These are phyloP conservation scores for Eristalis intricaria DNA, from an alignment of 2,888 invertebrate species.

Conservation along the genomic window DNA sequence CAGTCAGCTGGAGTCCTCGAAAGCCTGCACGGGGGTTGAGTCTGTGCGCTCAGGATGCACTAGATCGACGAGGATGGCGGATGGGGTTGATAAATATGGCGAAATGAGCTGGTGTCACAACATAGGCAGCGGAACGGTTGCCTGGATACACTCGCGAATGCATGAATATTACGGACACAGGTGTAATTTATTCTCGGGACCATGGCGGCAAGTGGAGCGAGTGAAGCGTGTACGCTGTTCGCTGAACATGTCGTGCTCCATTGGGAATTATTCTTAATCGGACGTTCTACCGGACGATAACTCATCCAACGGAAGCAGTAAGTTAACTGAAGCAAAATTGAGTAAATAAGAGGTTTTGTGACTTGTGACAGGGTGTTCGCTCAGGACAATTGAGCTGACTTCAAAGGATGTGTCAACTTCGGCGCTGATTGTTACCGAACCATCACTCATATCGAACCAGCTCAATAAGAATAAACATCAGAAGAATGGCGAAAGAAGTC, in stretches of 20 bases:
- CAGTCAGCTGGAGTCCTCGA: slow-evolving; percentile 7
- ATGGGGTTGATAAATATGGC: not conserved
- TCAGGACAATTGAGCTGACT: no score
- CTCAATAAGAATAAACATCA: no score
- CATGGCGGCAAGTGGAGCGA: not conserved
- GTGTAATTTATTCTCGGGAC: slow-evolving; percentile 60
- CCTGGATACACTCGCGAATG: slow-evolving; percentile 40
- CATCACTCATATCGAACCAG: no score
- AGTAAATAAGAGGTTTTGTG: no score
- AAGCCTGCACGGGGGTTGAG: not conserved
- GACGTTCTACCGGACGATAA: not conserved
- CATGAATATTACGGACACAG: slow-evolving; percentile 62
- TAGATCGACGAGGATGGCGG: not conserved
- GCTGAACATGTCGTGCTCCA: not conserved
- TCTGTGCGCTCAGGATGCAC: not conserved
- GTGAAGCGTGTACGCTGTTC: not conserved
- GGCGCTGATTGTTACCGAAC: no score
- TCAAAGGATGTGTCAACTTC: no score
- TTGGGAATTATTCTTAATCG: not conserved
- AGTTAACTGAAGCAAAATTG: no score
- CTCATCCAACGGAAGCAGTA: no score
- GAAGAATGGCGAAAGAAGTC: no score
- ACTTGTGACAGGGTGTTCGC: no score
- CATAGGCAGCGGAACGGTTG: slow-evolving; percentile 1
- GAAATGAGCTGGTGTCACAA: not conserved